These are phyloP conservation scores for Mercenaria mercenaria DNA, from an alignment of 1,140 invertebrate genomes.

Conservation along the genomic window DNA sequence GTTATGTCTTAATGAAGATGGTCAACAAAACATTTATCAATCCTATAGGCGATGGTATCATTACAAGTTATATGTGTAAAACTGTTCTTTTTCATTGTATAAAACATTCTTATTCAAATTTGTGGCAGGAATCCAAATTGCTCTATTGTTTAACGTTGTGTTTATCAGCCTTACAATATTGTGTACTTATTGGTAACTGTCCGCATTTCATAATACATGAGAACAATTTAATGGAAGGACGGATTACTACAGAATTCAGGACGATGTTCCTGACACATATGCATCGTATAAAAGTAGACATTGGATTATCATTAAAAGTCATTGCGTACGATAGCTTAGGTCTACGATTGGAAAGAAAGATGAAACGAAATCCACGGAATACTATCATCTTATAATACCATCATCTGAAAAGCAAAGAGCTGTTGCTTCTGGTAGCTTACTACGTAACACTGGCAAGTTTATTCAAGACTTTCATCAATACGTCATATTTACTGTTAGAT, in stretches of 20 bases:
- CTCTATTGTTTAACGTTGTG: too few relatives aligned
- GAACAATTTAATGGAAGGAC: not conserved
- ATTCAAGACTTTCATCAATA: too few relatives aligned
- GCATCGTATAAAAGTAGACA: not conserved
- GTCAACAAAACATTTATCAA: not conserved
- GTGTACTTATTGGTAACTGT: too few relatives aligned
- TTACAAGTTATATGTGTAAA: too few relatives aligned
- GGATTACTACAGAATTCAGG: not conserved
- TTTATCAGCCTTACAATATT: too few relatives aligned
- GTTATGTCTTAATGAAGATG: constrained; percentile 6
- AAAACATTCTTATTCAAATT: not conserved
- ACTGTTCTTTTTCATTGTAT: not conserved
- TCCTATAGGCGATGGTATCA: too few relatives aligned
- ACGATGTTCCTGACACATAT: not conserved
- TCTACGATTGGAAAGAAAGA: not conserved
- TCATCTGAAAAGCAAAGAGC: not conserved
- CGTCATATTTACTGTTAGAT: too few relatives aligned
- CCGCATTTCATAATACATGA: too few relatives aligned
- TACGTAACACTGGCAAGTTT: too few relatives aligned
- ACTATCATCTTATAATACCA: not conserved
- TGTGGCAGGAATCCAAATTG: not conserved
- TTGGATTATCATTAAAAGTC: not conserved
- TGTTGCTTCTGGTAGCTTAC: not conserved
- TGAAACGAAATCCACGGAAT: not conserved
- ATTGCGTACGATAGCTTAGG: not conserved